phyloP scores from a whole-genome alignment of 2,888 invertebrate species.

The Siphlonurus alternatus region DNA sequence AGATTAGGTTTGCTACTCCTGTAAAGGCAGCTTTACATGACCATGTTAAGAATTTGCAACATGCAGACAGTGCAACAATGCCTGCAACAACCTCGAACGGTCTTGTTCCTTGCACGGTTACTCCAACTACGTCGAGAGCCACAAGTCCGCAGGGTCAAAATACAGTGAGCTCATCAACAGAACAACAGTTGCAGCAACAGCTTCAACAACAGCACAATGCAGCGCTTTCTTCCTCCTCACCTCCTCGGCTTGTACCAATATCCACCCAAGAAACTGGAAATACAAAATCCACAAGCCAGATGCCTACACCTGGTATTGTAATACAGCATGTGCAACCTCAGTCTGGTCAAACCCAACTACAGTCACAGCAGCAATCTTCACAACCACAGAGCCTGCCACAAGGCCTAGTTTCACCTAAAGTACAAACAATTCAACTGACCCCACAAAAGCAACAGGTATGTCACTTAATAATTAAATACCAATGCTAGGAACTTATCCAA shows the following conservation, averaged over 20 bases:
- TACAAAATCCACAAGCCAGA: not conserved
- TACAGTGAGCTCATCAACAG: not conserved
- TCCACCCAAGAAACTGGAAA: not conserved
- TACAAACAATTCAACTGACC: constrained; percentile 55
- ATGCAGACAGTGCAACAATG: not conserved
- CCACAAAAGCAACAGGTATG: constrained; percentile 50
- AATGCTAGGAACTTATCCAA: no score
- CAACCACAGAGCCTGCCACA: not conserved
- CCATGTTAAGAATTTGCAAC: not conserved
- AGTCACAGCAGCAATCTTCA: not conserved
- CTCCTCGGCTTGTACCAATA: not conserved
- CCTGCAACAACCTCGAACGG: not conserved
- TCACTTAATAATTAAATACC: not conserved
- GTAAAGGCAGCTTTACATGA: not conserved
- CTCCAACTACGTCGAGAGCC: not conserved
- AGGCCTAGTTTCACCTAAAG: constrained; percentile 28
- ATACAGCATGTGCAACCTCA: not conserved
- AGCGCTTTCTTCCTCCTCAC: not conserved
- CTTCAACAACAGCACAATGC: no score
- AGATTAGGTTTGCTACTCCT: no score
- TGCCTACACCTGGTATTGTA: not conserved
- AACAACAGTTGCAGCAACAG: no score
- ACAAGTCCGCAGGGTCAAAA: not conserved
- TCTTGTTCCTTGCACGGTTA: not conserved
- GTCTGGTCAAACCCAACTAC: not conserved